Conservation (phyloP, 2,888 invertebrate species). For the Leucania comma region DNA sequence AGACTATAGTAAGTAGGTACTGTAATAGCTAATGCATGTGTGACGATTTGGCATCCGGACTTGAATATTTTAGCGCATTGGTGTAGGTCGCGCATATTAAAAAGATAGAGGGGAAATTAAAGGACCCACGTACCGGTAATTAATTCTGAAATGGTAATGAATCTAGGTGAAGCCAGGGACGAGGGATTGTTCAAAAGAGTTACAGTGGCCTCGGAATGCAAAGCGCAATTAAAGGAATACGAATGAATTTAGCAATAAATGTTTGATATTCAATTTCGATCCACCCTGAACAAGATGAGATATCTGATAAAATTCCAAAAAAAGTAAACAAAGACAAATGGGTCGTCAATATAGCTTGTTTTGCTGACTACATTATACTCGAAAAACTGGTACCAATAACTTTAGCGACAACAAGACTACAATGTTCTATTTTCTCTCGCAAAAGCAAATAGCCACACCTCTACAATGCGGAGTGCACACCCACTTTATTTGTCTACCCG, state of each 20-base stretch:
- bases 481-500: constrained; percentile 52
- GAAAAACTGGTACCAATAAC: constrained; percentile 22
- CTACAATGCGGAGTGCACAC: constrained; percentile 54
- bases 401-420: constrained; percentile 26
- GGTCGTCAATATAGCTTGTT: not conserved
- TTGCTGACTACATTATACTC: not conserved
- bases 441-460: constrained; percentile 57
- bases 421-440: constrained; percentile 46
- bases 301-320: no score
- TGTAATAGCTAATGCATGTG: constrained; percentile 38
- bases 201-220: no score
- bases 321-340: not conserved
- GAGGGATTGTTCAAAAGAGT: no score
- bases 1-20: constrained; percentile 25
- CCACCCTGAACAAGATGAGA: no score
- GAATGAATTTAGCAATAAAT: no score
- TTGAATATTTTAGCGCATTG: constrained; percentile 44
- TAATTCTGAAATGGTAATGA: constrained; percentile 27
- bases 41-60: constrained; percentile 38
- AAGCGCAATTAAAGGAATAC: no score
- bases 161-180: not conserved
- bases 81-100: constrained; percentile 49
- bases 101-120: constrained; percentile 26
- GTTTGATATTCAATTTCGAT: no score
- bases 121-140: constrained; percentile 31